These are phyloP conservation scores for Heliconius charithonia DNA, from an alignment of 2,888 invertebrate genomes.

Conservation along the genomic window DNA sequence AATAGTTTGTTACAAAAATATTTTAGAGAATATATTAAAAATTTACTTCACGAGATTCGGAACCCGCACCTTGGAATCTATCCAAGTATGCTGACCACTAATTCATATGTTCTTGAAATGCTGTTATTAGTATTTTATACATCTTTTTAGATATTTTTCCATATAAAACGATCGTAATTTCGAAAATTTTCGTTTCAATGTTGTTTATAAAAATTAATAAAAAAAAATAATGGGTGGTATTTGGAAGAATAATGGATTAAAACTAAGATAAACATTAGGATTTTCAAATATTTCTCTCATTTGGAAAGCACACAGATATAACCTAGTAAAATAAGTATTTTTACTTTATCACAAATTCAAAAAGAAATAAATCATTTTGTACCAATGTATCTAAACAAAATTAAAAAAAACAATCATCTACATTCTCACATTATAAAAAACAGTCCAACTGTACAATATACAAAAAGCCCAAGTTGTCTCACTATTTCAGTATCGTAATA, in stretches of 20 bases:
- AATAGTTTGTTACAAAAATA: not conserved
- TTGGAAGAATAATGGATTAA: not conserved
- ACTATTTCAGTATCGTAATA: not conserved
- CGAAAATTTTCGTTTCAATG: no score
- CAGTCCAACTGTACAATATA: no score
- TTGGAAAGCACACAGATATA: not conserved
- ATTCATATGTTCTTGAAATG: no score
- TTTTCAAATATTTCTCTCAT: not conserved
- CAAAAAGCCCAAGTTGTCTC: not conserved
- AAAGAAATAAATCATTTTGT: slow-evolving; percentile 1
- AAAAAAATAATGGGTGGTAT: not conserved
- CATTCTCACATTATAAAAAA: no score
- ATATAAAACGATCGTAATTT: no score
- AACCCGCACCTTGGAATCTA: not conserved
- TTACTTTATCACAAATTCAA: not conserved
- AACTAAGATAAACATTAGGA: not conserved
- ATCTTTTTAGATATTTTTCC: no score
- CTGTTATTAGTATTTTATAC: no score
- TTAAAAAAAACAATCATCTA: not conserved
- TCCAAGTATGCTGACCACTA: no score
- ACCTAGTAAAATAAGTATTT: not conserved
- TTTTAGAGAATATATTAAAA: not conserved
- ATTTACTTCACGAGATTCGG: not conserved
- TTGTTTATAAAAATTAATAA: not conserved
- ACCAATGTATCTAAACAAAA: not conserved